These are phyloP conservation scores for Oncorhynchus keta DNA, from an alignment of 2,113 vertebrate species.

Conservation along the genomic window DNA sequence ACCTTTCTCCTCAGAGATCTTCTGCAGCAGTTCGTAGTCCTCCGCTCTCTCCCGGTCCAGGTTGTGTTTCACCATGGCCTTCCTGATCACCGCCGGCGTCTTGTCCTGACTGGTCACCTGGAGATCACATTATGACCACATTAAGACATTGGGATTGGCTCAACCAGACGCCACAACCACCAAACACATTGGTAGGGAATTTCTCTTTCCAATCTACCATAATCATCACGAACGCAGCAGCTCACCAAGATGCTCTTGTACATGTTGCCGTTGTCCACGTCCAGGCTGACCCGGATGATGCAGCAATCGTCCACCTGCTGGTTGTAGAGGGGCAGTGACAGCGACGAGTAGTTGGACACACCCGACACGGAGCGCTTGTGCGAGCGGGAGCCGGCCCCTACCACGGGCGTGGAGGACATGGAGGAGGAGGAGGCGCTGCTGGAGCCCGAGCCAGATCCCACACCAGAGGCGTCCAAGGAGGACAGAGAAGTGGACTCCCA, in stretches of 20 bases:
- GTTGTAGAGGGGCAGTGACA: conserved; percentile 96
- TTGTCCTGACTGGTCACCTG: conserved; percentile 99
- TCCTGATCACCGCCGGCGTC: conserved; percentile 91
- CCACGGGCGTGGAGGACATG: conserved; percentile 88
- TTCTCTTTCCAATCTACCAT: too few species aligned
- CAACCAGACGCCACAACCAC: background rate
- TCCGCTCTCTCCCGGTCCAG: conserved; percentile 88
- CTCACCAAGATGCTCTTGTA: conserved; percentile 96
- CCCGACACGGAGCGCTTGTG: conserved; percentile 95
- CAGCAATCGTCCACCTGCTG: conserved; percentile 98
- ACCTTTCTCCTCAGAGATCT: conserved; percentile 95
- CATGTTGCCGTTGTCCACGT: conserved; percentile 98
- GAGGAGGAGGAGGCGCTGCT: conserved; percentile 94
- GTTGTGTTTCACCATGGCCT: conserved; percentile 98
- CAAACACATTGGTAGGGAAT: too few species aligned
- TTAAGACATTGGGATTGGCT: background rate
- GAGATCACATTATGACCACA: background rate
- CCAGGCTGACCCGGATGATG: conserved; percentile 93
- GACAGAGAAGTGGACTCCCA: conserved; percentile 98
- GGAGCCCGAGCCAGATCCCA: conserved; percentile 81
- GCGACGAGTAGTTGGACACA: conserved; percentile 86
- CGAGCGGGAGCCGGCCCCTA: conserved; percentile 81
- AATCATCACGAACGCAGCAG: too few species aligned
- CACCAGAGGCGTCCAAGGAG: conserved; percentile 90
- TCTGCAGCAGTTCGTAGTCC: conserved; percentile 94